These are phyloP conservation scores for Tubulanus polymorphus DNA, from an alignment of 2,888 invertebrate species.

Conservation along the genomic window DNA sequence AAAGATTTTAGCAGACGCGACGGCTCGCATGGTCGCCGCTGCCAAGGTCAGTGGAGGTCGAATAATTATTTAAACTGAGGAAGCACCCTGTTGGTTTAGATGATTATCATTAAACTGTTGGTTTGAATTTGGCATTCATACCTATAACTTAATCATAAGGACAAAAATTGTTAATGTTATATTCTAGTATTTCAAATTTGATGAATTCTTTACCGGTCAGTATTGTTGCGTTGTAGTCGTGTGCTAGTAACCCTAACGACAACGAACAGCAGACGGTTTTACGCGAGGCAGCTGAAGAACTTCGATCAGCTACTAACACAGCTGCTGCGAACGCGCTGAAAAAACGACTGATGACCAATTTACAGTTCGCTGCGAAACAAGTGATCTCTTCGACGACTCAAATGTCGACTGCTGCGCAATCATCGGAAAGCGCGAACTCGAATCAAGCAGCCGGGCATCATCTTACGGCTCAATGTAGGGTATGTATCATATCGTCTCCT, in stretches of 20 bases:
- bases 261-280: conserved; percentile 78
- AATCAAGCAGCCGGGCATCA: conserved; percentile 69
- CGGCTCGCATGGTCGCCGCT: conserved; percentile 94
- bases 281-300: conserved; percentile 83
- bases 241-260: conserved; percentile 81
- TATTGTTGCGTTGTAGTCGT: too few species aligned
- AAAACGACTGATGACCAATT: conserved; percentile 66
- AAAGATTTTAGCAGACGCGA: conserved; percentile 89
- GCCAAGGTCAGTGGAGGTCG: conserved; percentile 61
- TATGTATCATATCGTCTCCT: conserved; percentile 9
- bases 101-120: neutral
- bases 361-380: conserved; percentile 69
- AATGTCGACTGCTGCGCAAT: conserved; percentile 82
- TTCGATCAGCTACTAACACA: conserved; percentile 80
- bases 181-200: neutral
- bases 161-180: too few species aligned
- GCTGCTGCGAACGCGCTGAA: conserved; percentile 79
- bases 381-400: conserved; percentile 87
- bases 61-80: neutral
- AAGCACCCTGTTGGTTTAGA: neutral
- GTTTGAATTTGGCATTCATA: neutral
- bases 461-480: conserved; percentile 68
- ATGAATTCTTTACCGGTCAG: conserved; percentile 55
- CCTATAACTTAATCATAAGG: too few species aligned
- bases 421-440: conserved; percentile 65